Percentiles rank a stretch among this genome's conserved stretches.
These are phyloP conservation scores for Capromys pilorides DNA, from an alignment of 2,797 vertebrate species.

Conservation along the genomic window DNA sequence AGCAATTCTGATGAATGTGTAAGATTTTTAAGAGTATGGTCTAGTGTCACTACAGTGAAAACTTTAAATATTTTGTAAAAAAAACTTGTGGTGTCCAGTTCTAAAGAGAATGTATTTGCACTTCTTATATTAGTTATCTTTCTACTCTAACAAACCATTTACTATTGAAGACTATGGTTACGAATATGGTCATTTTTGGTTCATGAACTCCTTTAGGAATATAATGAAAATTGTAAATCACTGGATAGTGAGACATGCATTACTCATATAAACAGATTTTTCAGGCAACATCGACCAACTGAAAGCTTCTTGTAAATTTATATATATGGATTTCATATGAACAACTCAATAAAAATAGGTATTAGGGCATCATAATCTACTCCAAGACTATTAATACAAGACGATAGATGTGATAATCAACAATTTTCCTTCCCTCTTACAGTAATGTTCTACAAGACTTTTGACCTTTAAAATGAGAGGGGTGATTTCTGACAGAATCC, in stretches of 20 bases:
- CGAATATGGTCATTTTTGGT: slow-evolving; percentile 51
- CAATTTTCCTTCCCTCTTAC: background rate
- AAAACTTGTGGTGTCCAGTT: slow-evolving; percentile 48
- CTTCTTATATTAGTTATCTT: slow-evolving; percentile 36
- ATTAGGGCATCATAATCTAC: background rate
- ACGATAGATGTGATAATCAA: background rate
- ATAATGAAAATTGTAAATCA: slow-evolving; percentile 52
- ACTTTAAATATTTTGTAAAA: slow-evolving; percentile 64
- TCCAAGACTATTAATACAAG: background rate
- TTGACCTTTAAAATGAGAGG: background rate
- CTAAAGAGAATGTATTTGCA: slow-evolving; percentile 53
- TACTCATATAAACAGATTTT: slow-evolving; percentile 32
- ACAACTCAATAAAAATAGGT: background rate
- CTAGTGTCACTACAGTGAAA: slow-evolving; percentile 70
- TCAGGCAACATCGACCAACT: background rate
- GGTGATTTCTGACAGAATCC: slow-evolving; percentile 36
- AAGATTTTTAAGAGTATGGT: slow-evolving; percentile 71
- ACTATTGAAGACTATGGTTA: slow-evolving; percentile 50
- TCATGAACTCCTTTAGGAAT: slow-evolving; percentile 55
- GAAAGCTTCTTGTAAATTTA: slow-evolving; percentile 42
- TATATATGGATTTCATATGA: background rate
- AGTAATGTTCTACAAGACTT: background rate
- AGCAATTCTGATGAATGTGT: slow-evolving; percentile 67
- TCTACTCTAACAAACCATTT: slow-evolving; percentile 23
- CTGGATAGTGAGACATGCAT: slow-evolving; percentile 23